These are phyloP conservation scores for Drosophila arawakana DNA, from an alignment of 1,140 invertebrate genomes.

Conservation along the genomic window DNA sequence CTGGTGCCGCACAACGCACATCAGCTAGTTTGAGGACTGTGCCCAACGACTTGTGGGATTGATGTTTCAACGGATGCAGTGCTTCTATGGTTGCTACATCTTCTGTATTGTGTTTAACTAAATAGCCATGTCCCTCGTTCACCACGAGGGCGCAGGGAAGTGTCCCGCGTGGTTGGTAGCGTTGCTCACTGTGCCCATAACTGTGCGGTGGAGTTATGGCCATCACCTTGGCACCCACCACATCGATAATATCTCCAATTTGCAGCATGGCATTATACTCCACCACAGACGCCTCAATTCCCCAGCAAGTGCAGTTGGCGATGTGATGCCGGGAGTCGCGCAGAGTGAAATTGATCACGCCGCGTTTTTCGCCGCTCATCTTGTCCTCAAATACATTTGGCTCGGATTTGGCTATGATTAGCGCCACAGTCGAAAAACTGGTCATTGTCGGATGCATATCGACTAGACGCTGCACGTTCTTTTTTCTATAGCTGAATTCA, in stretches of 20 bases:
- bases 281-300: conserved; percentile 52
- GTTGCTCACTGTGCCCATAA: conserved; percentile 40
- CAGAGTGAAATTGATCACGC: conserved; percentile 71
- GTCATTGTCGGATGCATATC: conserved; percentile 64
- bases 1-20: conserved; percentile 63
- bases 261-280: conserved; percentile 59
- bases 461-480: conserved; percentile 9
- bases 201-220: not conserved
- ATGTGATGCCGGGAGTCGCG: conserved; percentile 63
- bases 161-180: conserved; percentile 86
- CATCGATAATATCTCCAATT: conserved; percentile 69
- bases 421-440: conserved; percentile 44
- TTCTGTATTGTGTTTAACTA: conserved; percentile 76
- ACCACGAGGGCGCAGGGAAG: conserved; percentile 85
- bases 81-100: conserved; percentile 74
- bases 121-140: conserved; percentile 86
- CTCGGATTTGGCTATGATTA: conserved; percentile 69
- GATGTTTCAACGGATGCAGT: conserved; percentile 63
- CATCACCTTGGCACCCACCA: conserved; percentile 56
- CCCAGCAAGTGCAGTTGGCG: conserved; percentile 79
- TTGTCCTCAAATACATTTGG: conserved; percentile 64
- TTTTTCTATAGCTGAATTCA: conserved; percentile 7
- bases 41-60: conserved; percentile 85
- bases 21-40: conserved; percentile 82
- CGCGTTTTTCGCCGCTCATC: conserved; percentile 52